Evolutionary conservation across 2,113 vertebrate species (phyloP).

Genomic region (Corynorhinus townsendii): DNA sequence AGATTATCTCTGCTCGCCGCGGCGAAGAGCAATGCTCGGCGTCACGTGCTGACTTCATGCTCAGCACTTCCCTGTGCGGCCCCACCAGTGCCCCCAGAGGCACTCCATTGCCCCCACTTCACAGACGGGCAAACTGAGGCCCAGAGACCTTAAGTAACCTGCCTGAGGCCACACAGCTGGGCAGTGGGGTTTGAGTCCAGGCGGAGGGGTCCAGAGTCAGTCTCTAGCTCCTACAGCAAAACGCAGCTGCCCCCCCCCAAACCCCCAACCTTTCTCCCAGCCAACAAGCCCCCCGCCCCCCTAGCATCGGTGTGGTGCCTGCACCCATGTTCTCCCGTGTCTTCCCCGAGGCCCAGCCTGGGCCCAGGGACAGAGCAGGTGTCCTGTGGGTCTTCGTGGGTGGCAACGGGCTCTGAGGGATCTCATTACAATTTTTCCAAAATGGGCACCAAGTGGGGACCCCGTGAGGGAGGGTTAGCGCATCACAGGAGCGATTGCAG

Average conservation of each 20-base stretch:
- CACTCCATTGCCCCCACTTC: background rate
- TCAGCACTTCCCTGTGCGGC: too few species aligned
- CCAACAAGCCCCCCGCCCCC: background rate
- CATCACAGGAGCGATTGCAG: background rate
- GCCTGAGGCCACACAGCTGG: background rate
- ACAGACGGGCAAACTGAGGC: background rate
- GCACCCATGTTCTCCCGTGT: background rate
- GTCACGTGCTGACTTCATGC: too few species aligned
- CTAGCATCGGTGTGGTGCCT: accelerated
- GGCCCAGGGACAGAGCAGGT: background rate
- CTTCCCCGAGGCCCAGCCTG: background rate
- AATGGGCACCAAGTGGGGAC: background rate
- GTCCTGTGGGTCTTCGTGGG: background rate
- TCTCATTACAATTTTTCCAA: background rate
- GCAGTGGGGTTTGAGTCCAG: background rate
- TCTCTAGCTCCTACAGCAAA: background rate
- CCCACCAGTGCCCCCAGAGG: background rate
- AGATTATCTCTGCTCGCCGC: background rate
- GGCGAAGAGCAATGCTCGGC: too few species aligned
- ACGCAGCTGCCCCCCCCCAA: background rate
- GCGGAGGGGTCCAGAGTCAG: background rate
- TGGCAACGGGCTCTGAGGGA: background rate
- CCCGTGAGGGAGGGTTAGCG: background rate
- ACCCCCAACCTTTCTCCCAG: too few species aligned
- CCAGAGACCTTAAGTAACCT: background rate